Base-by-base conservation (phyloP, 2,797 vertebrate species). In the Lepilemur ruficaudatus region DNA sequence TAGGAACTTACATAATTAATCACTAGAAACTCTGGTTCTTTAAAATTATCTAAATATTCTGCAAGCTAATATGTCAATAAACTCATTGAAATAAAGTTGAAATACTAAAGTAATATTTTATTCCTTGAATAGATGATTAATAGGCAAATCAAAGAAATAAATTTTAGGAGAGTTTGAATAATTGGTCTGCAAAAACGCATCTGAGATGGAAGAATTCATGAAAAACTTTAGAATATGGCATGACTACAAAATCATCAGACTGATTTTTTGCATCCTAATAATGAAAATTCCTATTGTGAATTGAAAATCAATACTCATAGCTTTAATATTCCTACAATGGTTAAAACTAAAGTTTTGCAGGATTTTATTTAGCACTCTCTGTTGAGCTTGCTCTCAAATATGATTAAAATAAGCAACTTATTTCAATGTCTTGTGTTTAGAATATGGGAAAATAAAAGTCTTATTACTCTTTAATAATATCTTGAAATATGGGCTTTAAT, bases 11-110 rank as follows among this genome's bases (percentile, higher is more conserved):
- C 23, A 59, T 81, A 81, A 72, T 41, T 50, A 90, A 88, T 35
- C 32, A 38, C 20, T 78, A 41, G 2, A 85, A 61, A 85, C 14
- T 20, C 25, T 63, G 63, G 41, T 25, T 75, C 38, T 75, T 75
- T 65, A 89, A 85, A 85, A 93, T 79, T 41, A 81, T 69, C 50
- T 50, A 82, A 93, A 57, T 92, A 59, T 52, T 69, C 69, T 82
- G 13, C 30, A 96, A 30, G 25, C 23, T 30, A 75, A 55, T 50
- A 41, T 46, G 38, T 32, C 43, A 80, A 78, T 41, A 78, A 55
- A 89, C 1, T 69, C 35, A 72, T 0, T 72, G 20, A 94, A 55
- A 84, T 84, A 50, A 50, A 50, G 15, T 59, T 89, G 12, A 88
- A 80, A 80, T 57, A 32, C 5, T 81, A 80, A 93, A 86, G 43